Percentiles rank a stretch among this genome's conserved stretches.
phyloP scores from a whole-genome alignment of 2,113 vertebrate genomes.

The Prunella himalayana region DNA sequence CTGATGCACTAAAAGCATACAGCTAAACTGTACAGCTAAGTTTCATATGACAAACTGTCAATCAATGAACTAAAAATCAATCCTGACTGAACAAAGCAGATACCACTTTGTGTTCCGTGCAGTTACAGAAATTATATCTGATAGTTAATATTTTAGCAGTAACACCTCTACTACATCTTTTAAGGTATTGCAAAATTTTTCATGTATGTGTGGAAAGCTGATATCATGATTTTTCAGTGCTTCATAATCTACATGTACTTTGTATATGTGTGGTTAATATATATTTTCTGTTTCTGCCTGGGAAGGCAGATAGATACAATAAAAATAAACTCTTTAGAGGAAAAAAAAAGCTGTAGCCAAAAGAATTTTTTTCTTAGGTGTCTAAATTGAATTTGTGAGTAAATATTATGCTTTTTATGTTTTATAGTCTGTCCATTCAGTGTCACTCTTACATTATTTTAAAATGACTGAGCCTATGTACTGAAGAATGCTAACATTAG shows the following conservation, averaged over 20 bases:
- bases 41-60: background rate
- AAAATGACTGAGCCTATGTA: background rate
- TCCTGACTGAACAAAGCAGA: background rate
- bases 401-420: background rate
- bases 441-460: background rate
- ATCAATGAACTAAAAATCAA: background rate
- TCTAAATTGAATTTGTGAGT: background rate
- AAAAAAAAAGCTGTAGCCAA: background rate
- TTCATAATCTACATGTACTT: background rate
- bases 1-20: background rate
- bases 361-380: background rate
- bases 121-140: background rate
- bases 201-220: background rate
- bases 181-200: background rate
- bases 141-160: background rate
- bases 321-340: background rate
- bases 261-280: background rate
- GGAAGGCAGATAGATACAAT: background rate
- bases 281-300: background rate
- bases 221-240: background rate
- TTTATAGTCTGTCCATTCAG: background rate
- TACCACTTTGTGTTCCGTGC: background rate
- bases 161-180: background rate
- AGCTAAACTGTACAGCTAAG: background rate
- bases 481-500: background rate